Percentiles rank a stretch among this genome's conserved stretches.
Evolutionary conservation across 2,113 vertebrate species (phyloP).

Genomic region (Ciconia boyciana): DNA sequence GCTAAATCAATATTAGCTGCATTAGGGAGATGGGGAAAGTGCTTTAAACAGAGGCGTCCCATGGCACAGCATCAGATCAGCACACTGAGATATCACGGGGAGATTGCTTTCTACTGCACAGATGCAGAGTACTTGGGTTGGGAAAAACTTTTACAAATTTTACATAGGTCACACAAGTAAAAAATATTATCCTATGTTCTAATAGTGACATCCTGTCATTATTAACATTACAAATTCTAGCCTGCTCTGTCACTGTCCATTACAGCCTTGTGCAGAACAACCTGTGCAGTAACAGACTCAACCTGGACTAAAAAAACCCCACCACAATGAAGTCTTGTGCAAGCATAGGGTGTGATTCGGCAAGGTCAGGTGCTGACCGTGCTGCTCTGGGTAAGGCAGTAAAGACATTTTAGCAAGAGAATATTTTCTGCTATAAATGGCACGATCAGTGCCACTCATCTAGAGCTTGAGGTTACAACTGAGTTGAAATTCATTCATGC

Average conservation of each 20-base stretch:
- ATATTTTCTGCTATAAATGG: background rate
- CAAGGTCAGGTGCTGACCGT: background rate
- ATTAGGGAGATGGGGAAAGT: background rate
- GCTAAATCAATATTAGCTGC: background rate
- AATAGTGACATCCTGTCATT: background rate
- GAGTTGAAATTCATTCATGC: background rate
- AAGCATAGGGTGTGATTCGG: background rate
- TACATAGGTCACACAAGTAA: background rate
- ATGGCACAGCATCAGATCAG: background rate
- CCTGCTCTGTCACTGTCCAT: no score
- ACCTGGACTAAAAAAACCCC: background rate
- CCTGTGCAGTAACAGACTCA: background rate
- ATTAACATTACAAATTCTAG: background rate
- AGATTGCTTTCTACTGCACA: background rate
- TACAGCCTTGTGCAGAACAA: background rate
- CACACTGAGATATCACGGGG: background rate
- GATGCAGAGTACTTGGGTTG: background rate
- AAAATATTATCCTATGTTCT: background rate
- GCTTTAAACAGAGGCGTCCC: background rate
- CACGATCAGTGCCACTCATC: background rate
- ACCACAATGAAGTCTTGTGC: background rate
- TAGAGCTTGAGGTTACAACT: accelerated
- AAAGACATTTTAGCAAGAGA: background rate
- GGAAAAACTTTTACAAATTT: background rate
- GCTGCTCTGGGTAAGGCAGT: background rate